A percentile compares a stretch with the other conserved stretches of the same genome.
These are phyloP conservation scores for Turnix velox DNA, from an alignment of 2,113 vertebrate genomes.

Conservation along the genomic window DNA sequence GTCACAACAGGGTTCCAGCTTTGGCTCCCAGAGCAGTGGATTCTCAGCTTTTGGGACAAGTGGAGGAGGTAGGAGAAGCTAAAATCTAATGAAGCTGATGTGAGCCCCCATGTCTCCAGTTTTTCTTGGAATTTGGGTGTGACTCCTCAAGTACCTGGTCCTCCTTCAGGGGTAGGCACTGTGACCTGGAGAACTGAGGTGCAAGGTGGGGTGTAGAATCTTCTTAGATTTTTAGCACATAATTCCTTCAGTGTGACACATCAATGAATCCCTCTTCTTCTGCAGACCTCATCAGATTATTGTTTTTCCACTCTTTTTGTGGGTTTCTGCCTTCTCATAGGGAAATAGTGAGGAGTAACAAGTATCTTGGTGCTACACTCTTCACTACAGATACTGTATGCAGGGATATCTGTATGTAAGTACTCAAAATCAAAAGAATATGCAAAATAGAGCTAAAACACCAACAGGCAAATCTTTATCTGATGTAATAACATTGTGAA, in stretches of 20 bases:
- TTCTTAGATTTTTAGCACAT: neutral
- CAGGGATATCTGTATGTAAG: neutral
- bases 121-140: neutral
- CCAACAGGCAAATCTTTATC: neutral
- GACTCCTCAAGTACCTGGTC: neutral
- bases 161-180: neutral
- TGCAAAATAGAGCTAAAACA: neutral
- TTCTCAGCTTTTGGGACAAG: slow-evolving; percentile 87
- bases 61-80: slow-evolving; percentile 70
- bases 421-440: neutral
- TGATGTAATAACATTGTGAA: neutral
- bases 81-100: neutral
- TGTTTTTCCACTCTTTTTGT: neutral
- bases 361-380: too few species aligned
- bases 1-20: slow-evolving; percentile 81
- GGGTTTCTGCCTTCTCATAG: neutral
- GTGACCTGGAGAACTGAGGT: neutral
- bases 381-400: rapidly evolving
- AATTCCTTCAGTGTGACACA: neutral
- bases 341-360: neutral
- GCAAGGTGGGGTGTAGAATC: neutral
- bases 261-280: neutral
- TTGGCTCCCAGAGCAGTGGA: slow-evolving; percentile 77
- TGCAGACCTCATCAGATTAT: neutral
- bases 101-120: neutral